phyloP scores from a whole-genome alignment of 2,113 vertebrate genomes.

The Thunnus maccoyii region DNA sequence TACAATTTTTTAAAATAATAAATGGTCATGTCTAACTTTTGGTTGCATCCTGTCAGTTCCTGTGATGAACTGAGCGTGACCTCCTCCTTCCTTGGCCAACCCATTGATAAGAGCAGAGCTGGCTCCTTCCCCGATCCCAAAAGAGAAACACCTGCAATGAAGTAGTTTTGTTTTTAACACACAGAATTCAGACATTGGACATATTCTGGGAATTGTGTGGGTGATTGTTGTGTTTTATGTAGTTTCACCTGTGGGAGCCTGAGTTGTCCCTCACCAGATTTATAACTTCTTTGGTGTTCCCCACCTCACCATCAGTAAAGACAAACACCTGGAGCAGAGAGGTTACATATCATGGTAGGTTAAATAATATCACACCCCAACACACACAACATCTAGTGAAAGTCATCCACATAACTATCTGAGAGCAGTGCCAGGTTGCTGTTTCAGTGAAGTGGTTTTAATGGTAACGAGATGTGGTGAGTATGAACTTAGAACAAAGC shows the following conservation, averaged over 20 bases:
- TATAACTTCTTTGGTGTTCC: conserved; percentile 84
- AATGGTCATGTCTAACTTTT: conserved; percentile 82
- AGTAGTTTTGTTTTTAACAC: conserved; percentile 1
- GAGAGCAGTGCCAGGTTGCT: too few species aligned
- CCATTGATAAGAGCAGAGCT: conserved; percentile 89
- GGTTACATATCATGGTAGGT: not conserved
- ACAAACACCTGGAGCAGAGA: conserved; percentile 86
- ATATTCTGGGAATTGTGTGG: not conserved
- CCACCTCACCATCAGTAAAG: conserved; percentile 92
- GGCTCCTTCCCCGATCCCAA: conserved; percentile 90
- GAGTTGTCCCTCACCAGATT: conserved; percentile 82
- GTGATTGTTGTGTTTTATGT: not conserved
- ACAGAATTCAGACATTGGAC: not conserved
- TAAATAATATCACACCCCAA: not conserved
- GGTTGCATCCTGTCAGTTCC: conserved; percentile 87
- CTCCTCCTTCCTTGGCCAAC: conserved; percentile 83
- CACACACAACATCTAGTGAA: too few species aligned
- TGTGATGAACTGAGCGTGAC: conserved; percentile 88
- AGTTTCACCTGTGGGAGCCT: conserved; percentile 85
- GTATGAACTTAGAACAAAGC: too few species aligned
- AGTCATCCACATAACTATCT: too few species aligned
- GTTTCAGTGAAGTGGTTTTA: too few species aligned
- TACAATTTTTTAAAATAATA: too few species aligned
- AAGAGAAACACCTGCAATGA: conserved; percentile 87
- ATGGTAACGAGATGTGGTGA: too few species aligned